Conservation (phyloP, 2,113 vertebrate genomes). For the Carollia perspicillata region DNA sequence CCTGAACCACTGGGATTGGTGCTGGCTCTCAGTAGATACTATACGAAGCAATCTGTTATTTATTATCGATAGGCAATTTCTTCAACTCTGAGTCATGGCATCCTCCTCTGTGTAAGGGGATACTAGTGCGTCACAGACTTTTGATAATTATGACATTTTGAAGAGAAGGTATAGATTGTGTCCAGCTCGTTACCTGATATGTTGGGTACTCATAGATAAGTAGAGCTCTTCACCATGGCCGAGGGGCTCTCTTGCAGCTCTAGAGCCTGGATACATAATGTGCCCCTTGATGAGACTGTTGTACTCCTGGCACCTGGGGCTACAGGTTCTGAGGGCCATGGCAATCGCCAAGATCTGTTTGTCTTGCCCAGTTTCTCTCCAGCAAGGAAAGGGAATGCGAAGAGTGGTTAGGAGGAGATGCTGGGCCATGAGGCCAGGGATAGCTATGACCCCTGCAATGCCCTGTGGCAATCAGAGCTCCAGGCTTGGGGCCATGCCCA, state of each 20-base stretch:
- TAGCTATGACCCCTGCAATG: not conserved
- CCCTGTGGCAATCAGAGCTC: not conserved
- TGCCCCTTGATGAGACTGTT: not conserved
- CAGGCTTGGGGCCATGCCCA: not conserved
- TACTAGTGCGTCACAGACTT: no score
- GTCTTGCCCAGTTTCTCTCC: not conserved
- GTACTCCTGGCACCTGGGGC: not conserved
- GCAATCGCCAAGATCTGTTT: not conserved
- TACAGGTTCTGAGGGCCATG: not conserved
- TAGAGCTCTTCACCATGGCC: no score
- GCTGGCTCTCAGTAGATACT: not conserved
- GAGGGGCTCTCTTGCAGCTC: not conserved
- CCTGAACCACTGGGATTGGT: accelerated
- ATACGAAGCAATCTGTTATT: not conserved
- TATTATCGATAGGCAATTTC: not conserved
- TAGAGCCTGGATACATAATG: not conserved
- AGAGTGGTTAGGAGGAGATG: no score
- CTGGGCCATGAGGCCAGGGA: not conserved
- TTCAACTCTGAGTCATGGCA: not conserved
- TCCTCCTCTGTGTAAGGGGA: not conserved
- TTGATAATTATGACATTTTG: not conserved
- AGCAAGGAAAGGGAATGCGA: not conserved
- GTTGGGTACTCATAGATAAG: accelerated
- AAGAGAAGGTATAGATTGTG: not conserved
- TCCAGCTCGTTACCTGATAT: not conserved